These are phyloP conservation scores for Paracentrotus lividus DNA, from an alignment of 53 echinoderm and acorn worm genomes.

Conservation along the genomic window DNA sequence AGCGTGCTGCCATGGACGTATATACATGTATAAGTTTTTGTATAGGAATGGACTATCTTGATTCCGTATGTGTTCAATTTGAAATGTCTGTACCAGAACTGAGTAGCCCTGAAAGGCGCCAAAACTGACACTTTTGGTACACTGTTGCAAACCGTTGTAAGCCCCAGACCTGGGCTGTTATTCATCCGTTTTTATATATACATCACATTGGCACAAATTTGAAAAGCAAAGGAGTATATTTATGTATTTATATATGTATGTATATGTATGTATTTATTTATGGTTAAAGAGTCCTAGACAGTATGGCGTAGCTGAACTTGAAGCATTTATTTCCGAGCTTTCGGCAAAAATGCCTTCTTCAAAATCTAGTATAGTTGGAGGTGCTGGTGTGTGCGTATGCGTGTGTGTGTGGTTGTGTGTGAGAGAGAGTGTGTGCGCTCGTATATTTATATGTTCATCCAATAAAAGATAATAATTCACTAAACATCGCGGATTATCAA, in stretches of 20 bases:
- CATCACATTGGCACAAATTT: background rate
- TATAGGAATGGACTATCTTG: background rate
- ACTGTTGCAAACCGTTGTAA: background rate
- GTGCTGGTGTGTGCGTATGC: too few relatives aligned
- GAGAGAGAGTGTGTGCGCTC: too few relatives aligned
- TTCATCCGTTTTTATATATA: background rate
- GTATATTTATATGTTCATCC: too few relatives aligned
- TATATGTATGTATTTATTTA: too few relatives aligned
- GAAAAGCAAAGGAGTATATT: background rate
- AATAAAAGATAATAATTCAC: background rate
- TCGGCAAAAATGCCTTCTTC: too few relatives aligned
- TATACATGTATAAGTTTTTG: background rate
- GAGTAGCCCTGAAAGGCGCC: slow-evolving; percentile 20
- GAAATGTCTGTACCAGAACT: background rate
- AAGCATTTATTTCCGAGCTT: too few relatives aligned
- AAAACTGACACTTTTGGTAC: background rate
- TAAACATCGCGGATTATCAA: background rate
- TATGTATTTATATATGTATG: too few relatives aligned
- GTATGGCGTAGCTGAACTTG: too few relatives aligned
- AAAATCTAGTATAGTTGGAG: too few relatives aligned
- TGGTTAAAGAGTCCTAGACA: too few relatives aligned
- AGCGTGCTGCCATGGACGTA: background rate
- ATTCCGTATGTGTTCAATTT: background rate
- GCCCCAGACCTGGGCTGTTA: background rate
- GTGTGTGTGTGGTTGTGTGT: too few relatives aligned